Evolutionary conservation across 2,888 invertebrate genomes (phyloP).

Genomic region (Horisme vitalbata): DNA sequence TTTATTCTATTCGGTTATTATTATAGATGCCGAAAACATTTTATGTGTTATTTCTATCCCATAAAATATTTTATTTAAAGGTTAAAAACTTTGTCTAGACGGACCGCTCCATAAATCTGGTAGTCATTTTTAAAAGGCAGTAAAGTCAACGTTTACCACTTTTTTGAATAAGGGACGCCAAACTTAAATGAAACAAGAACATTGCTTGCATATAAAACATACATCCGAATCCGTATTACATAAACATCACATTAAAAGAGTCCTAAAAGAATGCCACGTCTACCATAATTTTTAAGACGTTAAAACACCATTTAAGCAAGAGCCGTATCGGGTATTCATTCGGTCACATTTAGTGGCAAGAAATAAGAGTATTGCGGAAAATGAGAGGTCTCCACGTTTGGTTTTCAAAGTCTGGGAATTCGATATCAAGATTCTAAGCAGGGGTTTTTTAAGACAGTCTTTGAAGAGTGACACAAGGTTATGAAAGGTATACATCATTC

Average conservation of each 20-base stretch:
- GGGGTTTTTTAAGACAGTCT: conserved; percentile 71
- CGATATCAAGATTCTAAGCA: conserved; percentile 77
- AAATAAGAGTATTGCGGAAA: conserved; percentile 48
- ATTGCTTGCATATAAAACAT: conserved; percentile 26
- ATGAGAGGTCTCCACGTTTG: conserved; percentile 54
- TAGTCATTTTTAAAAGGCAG: conserved; percentile 12
- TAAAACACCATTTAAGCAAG: conserved; percentile 42
- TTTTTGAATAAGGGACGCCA: conserved; percentile 13
- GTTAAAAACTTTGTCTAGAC: conserved; percentile 13
- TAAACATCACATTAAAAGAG: conserved; percentile 43
- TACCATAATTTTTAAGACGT: conserved; percentile 50
- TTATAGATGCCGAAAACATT: neutral
- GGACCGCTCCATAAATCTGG: conserved; percentile 5
- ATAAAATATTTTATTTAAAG: conserved; percentile 9
- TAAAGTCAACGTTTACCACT: conserved; percentile 10
- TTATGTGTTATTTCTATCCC: neutral
- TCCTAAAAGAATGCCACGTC: conserved; percentile 45
- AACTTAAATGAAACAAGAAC: conserved; percentile 15
- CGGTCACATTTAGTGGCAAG: conserved; percentile 31
- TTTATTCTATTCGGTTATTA: neutral
- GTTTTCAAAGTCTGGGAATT: conserved; percentile 65
- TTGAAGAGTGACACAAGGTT: conserved; percentile 48
- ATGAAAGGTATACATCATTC: conserved; percentile 5
- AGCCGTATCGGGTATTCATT: conserved; percentile 44
- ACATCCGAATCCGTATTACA: conserved; percentile 32